Percentiles rank a stretch among this genome's conserved stretches.
These are phyloP conservation scores for Peromyscus nudipes DNA, from an alignment of 2,797 vertebrate species.

Conservation along the genomic window DNA sequence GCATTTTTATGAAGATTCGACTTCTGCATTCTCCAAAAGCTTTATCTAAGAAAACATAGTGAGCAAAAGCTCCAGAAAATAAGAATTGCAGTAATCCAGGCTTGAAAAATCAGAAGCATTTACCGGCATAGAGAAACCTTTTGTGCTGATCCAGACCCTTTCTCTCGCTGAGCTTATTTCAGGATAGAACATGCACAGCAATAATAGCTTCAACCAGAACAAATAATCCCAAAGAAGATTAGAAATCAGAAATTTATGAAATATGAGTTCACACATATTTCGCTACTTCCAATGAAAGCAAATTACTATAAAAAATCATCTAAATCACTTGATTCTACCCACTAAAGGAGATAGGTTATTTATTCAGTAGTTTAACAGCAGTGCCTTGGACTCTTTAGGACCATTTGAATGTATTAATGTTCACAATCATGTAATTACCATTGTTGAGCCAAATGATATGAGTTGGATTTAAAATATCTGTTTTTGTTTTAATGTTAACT, in stretches of 20 bases:
- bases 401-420: neutral
- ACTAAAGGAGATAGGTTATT: neutral
- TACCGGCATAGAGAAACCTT: constrained; percentile 38
- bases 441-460: neutral
- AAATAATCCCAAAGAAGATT: constrained; percentile 6
- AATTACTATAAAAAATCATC: neutral
- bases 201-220: neutral
- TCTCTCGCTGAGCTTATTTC: constrained; percentile 47
- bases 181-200: neutral
- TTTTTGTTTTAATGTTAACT: neutral
- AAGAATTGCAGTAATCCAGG: constrained; percentile 69
- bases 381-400: neutral
- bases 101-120: constrained; percentile 75
- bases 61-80: constrained; percentile 77
- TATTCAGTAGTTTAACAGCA: neutral
- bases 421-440: neutral
- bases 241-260: constrained; percentile 52
- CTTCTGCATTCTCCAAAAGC: constrained; percentile 36
- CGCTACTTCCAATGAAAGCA: neutral
- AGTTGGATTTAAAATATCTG: neutral
- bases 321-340: constrained; percentile 20
- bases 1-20: constrained; percentile 60
- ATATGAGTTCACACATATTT: neutral
- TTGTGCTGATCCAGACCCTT: constrained; percentile 43
- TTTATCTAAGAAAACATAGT: neutral